A percentile compares a stretch with the other conserved stretches of the same genome.
phyloP scores from a whole-genome alignment of 2,797 vertebrate genomes.

The Onychomys leucogaster region DNA sequence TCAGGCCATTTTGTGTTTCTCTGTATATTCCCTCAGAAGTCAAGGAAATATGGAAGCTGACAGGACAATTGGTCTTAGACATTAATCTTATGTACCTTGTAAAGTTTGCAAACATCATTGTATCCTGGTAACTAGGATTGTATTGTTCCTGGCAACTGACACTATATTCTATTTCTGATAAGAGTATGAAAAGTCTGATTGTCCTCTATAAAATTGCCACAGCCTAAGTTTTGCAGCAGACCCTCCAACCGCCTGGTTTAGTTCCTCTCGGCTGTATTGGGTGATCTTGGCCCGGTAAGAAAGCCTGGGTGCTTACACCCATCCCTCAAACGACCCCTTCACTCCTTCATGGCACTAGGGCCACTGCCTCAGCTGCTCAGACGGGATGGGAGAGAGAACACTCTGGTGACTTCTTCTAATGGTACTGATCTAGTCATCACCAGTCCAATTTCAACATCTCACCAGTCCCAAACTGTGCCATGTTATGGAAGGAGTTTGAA shows the following conservation, averaged over 20 bases:
- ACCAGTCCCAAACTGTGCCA: neutral
- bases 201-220: neutral
- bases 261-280: neutral
- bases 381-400: too few species aligned
- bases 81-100: neutral
- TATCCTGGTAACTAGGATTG: neutral
- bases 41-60: neutral
- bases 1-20: neutral
- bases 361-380: neutral
- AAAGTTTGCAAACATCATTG: neutral
- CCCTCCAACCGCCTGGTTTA: neutral
- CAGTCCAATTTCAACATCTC: neutral
- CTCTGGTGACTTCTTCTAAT: neutral
- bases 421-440: neutral
- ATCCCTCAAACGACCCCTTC: neutral
- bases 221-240: neutral
- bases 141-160: neutral
- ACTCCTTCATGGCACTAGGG: neutral
- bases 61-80: neutral
- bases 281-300: neutral
- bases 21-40: neutral
- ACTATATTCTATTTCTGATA: neutral
- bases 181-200: neutral
- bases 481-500: neutral
- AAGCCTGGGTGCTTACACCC: neutral